Base-by-base conservation (phyloP, 2,888 invertebrate genomes). In the Drosophila stalkeri region DNA sequence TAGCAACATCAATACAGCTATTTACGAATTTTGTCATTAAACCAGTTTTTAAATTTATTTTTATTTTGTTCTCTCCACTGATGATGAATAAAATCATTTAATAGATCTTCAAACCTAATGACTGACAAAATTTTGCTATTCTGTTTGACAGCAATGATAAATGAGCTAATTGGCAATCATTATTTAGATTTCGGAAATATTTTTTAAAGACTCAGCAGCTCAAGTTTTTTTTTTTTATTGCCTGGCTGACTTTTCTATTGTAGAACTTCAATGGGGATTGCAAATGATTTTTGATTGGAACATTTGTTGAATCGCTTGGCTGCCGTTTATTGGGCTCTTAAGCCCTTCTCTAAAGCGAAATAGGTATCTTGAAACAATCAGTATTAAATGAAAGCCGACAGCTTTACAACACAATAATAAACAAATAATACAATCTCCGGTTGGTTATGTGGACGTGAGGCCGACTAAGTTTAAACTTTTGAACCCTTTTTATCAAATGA, bases 401-500 rank as follows among this genome's bases (percentile, higher is more conserved):
- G 44, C 35, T 41, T 51, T 52, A 46, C 64, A 74, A 54, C 59
- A 49, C 39, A n/a, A n/a, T 46, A 66, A 55, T 39, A 67, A 76
- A 83, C 66, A 86, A 83, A 72, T 84, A 77, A 80, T 74, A 86
- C 77, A 86, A 83, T 70, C 88, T 64, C 52, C 37, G 52, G 8
- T 43, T 51, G 49, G 41, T 18, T 66, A 35, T 52, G 55, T 47
- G 59, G 59, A 27, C 63, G 27, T 52, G 27, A 64, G 16, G 23
- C 47, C 66, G 20, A 47, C 51, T 51, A 20, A 35, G 47, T 37
- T 55, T 66, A 44, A 73, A 62, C 49, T 72, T 77, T 78, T 64
- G 61, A 65, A 73, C 47, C 47, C 52, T 59, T 66, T 55, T 74
- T 62, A 75, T 62, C 56, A 62, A 71, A 59, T 52, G 33, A 49